Base-by-base conservation (phyloP, 2,113 vertebrate species). In the Dromas ardeola region DNA sequence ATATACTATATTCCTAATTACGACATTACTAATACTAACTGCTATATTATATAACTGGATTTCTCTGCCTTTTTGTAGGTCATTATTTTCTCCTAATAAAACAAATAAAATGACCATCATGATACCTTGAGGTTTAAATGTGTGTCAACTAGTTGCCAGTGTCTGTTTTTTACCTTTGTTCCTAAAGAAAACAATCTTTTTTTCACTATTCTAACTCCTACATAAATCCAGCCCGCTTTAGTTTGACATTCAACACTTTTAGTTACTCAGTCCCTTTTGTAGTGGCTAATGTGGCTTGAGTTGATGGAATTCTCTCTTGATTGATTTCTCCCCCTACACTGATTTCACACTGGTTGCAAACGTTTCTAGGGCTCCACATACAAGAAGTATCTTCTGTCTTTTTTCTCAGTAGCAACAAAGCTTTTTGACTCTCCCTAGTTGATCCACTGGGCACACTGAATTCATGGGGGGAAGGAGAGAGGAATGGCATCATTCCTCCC, bases 51-150 rank as follows among this genome's bases (percentile, higher is more conserved):
- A 23, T 86, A 86, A 94, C 34, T 76, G 25, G 17, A 77, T 66
- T 84, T 85, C 52, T 95, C 58, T 82, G n/a, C 36, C 52, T 88
- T 71, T 95, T 94, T 94, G 13, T 63, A 93, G 84, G 70, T 72
- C 71, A 65, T 66, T 70, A 65, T 82, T 92, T 90, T 84, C 65
- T 72, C 14, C 62, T 77, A 72, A 71, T 72, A 85, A 81, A 96
- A 66, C 69, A 95, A 94, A 85, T 81, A 87, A 90, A 87, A 76
- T 1, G 0, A 95, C 7, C 47, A 40, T 73, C 23, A 52, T 18
- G 30, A 78, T 20, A 76, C 8, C 79, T 52, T 10, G n/a, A 92
- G 34, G 15, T 52, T 90, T 63, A 67, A 82, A 76, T 63, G 26
- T 45, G 32, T 88, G 53, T 79, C 78, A 94, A 47, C 4, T 42